phyloP scores from a whole-genome alignment of 1,140 invertebrate species.

The Microplitis mediator region DNA sequence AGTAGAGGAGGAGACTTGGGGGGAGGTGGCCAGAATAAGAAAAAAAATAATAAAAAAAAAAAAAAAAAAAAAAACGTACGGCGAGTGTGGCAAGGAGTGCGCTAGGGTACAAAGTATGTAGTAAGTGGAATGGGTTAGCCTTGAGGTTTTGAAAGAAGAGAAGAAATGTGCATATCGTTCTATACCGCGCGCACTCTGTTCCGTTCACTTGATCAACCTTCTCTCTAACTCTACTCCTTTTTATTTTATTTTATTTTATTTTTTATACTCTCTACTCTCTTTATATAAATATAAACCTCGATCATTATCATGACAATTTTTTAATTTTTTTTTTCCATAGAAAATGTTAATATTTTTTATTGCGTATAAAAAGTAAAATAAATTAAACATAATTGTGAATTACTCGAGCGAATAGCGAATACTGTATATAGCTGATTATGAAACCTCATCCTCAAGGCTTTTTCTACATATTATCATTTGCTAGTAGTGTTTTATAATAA shows the following conservation, averaged over 20 bases:
- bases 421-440: conserved; percentile 5
- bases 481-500: background rate
- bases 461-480: background rate
- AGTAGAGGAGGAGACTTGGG: conserved; percentile 12
- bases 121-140: conserved; percentile 46
- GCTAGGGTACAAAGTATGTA: conserved; percentile 38
- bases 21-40: conserved; percentile 21
- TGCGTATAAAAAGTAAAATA: background rate
- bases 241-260: background rate
- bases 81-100: conserved; percentile 29
- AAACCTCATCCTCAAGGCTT: conserved; percentile 20
- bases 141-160: conserved; percentile 43
- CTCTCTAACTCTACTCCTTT: background rate
- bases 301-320: background rate
- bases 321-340: background rate
- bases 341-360: background rate
- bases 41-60: background rate
- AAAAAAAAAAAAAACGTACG: conserved; percentile 34
- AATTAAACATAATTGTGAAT: conserved; percentile 11
- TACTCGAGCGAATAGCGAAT: conserved; percentile 19
- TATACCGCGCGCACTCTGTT: background rate
- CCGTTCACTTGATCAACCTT: conserved; percentile 38
- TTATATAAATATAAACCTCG: no score
- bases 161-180: conserved; percentile 35
- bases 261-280: no score